Conservation (phyloP, 2,113 vertebrate genomes). For the Heptranchias perlo region DNA sequence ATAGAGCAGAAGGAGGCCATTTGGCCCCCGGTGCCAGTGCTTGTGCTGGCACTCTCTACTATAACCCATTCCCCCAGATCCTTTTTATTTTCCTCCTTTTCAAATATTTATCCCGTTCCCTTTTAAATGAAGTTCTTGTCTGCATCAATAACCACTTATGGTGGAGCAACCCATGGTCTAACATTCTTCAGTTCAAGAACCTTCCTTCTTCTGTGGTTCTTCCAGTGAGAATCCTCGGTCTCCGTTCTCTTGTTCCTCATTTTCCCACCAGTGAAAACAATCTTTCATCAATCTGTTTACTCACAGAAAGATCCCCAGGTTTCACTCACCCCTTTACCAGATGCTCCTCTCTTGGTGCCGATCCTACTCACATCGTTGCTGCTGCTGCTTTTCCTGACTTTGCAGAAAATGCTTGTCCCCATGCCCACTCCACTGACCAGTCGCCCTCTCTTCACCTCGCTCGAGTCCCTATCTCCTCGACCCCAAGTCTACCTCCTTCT, state of each 20-base stretch:
- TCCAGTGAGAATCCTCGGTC: too few relatives aligned
- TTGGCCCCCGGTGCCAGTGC: not conserved
- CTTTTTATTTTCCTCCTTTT: too few relatives aligned
- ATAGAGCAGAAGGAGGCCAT: not conserved
- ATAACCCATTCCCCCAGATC: not conserved
- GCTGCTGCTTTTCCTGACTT: too few relatives aligned
- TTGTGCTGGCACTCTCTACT: not conserved
- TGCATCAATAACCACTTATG: too few relatives aligned
- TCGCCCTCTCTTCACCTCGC: too few relatives aligned
- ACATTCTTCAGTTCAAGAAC: not conserved
- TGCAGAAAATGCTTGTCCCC: too few relatives aligned
- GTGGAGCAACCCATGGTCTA: too few relatives aligned
- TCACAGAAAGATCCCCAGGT: too few relatives aligned
- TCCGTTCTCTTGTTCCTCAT: too few relatives aligned
- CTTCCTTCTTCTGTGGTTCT: not conserved
- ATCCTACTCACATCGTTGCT: not conserved
- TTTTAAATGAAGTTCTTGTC: too few relatives aligned
- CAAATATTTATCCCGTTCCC: too few relatives aligned
- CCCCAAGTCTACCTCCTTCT: not conserved
- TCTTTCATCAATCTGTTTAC: not conserved
- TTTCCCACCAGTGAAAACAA: not conserved
- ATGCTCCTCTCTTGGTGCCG: not conserved
- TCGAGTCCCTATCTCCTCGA: not conserved
- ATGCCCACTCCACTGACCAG: too few relatives aligned
- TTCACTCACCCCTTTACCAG: not conserved